Evolutionary conservation across 2,888 invertebrate species (phyloP).

Genomic region (Caradrina clavipalpis): DNA sequence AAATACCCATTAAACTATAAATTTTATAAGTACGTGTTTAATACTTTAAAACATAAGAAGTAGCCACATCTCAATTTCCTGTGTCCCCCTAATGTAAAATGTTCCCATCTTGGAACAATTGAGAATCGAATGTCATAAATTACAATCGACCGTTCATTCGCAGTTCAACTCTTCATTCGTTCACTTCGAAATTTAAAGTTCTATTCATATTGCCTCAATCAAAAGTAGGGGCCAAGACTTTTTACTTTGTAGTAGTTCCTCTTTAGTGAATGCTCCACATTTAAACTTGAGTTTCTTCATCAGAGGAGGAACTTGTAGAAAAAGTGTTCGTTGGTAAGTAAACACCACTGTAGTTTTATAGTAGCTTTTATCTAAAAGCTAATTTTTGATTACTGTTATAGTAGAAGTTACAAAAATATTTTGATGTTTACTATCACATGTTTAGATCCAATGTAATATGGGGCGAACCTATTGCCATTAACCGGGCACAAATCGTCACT

Average conservation of each 20-base stretch:
- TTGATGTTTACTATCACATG: too few relatives aligned
- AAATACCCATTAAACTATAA: too few relatives aligned
- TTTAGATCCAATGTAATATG: too few relatives aligned
- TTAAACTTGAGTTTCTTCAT: conserved; percentile 49
- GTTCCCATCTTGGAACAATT: conserved; percentile 14
- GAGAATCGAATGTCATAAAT: conserved; percentile 58
- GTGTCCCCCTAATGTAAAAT: conserved; percentile 36
- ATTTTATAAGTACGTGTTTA: too few relatives aligned
- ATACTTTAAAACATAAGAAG: conserved; percentile 21
- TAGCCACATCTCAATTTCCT: conserved; percentile 27
- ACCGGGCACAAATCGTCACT: too few relatives aligned
- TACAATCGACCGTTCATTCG: conserved; percentile 57
- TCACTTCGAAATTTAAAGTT: conserved; percentile 61
- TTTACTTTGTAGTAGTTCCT: conserved; percentile 53
- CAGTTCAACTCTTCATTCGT: conserved; percentile 58
- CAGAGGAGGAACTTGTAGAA: conserved; percentile 18
- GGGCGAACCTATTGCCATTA: too few relatives aligned
- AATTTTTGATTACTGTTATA: background rate
- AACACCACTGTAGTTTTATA: conserved; percentile 10
- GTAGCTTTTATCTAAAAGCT: background rate
- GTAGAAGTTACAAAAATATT: background rate
- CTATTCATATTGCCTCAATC: conserved; percentile 65
- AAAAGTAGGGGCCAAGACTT: conserved; percentile 55
- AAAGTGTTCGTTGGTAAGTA: conserved; percentile 17
- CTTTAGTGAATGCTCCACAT: conserved; percentile 41